Percentiles rank a stretch among this genome's conserved stretches.
These are phyloP conservation scores for Lycocerus yunnanus DNA, from an alignment of 2,888 invertebrate species.

Conservation along the genomic window DNA sequence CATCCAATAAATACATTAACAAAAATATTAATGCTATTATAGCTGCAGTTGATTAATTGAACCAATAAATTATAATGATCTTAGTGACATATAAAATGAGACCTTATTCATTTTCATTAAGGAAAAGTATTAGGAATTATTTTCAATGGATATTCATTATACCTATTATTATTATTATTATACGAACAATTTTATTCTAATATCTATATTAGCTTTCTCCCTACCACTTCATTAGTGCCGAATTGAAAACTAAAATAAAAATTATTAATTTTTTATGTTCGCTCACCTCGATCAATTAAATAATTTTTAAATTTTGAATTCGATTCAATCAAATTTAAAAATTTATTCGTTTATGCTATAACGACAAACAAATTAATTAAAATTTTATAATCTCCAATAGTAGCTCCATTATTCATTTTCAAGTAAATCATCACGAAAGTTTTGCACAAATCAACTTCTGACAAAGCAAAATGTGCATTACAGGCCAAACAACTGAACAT, in stretches of 20 bases:
- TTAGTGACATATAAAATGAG: neutral
- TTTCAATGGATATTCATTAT: neutral
- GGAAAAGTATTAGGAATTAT: neutral
- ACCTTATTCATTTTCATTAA: neutral
- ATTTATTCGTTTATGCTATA: too few species aligned
- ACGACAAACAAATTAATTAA: neutral
- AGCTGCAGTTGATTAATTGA: neutral
- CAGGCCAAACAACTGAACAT: neutral
- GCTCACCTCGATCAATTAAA: too few species aligned
- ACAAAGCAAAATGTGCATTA: neutral
- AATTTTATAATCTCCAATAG: neutral
- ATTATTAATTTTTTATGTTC: too few species aligned
- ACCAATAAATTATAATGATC: neutral
- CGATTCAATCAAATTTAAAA: too few species aligned
- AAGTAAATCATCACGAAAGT: neutral
- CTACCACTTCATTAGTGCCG: too few species aligned
- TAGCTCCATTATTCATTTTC: neutral
- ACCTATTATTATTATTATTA: neutral
- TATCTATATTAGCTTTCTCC: too few species aligned
- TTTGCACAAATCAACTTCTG: neutral
- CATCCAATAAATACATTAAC: slow-evolving; percentile 13
- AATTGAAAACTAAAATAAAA: too few species aligned
- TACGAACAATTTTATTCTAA: neutral
- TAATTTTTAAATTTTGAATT: too few species aligned
- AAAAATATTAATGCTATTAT: neutral